phyloP scores from a whole-genome alignment of 2,113 vertebrate species.

The Raphicerus campestris region DNA sequence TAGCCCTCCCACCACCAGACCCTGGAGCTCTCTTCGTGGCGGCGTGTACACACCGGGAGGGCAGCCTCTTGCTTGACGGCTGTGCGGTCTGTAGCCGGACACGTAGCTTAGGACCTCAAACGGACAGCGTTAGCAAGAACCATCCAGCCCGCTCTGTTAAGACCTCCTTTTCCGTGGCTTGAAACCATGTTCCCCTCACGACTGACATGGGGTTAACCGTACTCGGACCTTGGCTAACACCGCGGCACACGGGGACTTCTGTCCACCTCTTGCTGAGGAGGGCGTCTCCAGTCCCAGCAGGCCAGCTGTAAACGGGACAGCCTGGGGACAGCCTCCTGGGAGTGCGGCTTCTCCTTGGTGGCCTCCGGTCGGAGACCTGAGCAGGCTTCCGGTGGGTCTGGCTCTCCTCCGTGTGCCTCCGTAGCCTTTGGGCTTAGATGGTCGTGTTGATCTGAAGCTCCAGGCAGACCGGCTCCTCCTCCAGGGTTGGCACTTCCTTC shows the following conservation, averaged over 20 bases:
- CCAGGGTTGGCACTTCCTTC: not conserved
- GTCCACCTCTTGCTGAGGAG: constrained; percentile 32
- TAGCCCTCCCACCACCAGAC: constrained; percentile 40
- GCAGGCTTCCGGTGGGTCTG: not conserved
- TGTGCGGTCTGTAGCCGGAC: constrained; percentile 28
- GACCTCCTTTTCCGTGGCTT: constrained; percentile 21
- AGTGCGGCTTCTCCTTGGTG: not conserved
- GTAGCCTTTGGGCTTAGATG: not conserved
- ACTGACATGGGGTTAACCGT: not conserved
- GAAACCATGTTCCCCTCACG: not conserved
- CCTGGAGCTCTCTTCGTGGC: constrained; percentile 28
- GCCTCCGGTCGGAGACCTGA: not conserved
- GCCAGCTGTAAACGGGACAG: not conserved
- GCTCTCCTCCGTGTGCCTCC: not conserved
- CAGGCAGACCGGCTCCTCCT: not conserved
- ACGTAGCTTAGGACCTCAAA: constrained; percentile 21
- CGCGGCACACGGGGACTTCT: not conserved
- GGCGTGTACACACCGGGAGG: constrained; percentile 33
- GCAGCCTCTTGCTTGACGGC: not conserved
- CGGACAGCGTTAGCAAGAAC: constrained; percentile 30
- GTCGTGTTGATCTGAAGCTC: not conserved
- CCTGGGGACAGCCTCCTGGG: not conserved
- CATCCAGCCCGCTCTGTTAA: not conserved
- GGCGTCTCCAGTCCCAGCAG: not conserved
- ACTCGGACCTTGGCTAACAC: constrained; percentile 1